Base-by-base conservation (phyloP, 92 coral and sea anemone species). In the Umimayanthus kanabou region DNA sequence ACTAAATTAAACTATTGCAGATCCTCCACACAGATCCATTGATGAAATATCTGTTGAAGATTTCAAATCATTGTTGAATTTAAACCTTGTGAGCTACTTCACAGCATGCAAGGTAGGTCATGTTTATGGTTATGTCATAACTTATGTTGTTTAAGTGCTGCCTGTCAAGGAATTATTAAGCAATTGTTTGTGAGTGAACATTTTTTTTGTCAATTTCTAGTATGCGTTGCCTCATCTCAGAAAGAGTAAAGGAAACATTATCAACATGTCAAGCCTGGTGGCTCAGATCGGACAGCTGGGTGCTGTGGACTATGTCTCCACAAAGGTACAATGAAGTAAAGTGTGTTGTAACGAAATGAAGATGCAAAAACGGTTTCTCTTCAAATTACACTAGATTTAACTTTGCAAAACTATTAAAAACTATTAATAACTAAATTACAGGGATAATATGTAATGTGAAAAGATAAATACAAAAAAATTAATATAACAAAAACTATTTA, bases 231-330 rank as follows among this genome's bases (percentile, higher is more conserved):
- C 98, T 22, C 91, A 96, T 85, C 88, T 96, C 13, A 95, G 98
- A 29, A 90, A 94, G 87, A 93, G 93, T 29, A 94, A 96, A 85
- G 98, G 98, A 13, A 96, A 93, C 85, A 92, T 96, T 66, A 96
- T 96, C 91, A 96, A 96, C 86, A 79, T 96, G 80, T 96, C 98
- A 0, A 96, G 98, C 89, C 82, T 96, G 89, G 96, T 93, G 30
- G 98, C 96, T 30, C 94, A 92, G 87, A 93, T 95, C 79, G 98
- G 98, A 23, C 98, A 96, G 76, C 61, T 85, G 29, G 90, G 92
- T 57, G 95, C 98, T 39, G 98, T 94, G 33, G 95, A 98, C 15
- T 96, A 96, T 74, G 98, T 95, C 13, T 85, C 98, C 39, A 89
- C 95, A 11, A 96, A 96, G 96, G 98, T 96, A 33, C 37, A 33